phyloP scores from a whole-genome alignment of 2,113 vertebrate species.

The Oceanodroma tethys region DNA sequence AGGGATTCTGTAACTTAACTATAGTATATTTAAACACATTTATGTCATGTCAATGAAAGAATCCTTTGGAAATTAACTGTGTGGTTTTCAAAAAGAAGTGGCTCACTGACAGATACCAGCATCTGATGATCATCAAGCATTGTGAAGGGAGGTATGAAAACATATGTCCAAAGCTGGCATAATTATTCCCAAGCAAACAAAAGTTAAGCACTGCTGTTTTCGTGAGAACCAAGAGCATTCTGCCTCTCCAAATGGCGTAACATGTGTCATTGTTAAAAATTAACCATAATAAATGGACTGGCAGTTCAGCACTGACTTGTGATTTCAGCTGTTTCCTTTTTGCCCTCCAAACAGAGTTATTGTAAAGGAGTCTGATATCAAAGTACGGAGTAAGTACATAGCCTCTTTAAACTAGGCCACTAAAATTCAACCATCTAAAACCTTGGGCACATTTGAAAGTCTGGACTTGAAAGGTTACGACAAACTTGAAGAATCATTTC shows the following conservation, averaged over 20 bases:
- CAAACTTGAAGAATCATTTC: background rate
- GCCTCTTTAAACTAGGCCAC: background rate
- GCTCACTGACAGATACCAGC: background rate
- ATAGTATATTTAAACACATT: constrained; percentile 18
- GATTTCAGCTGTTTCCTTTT: background rate
- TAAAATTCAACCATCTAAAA: background rate
- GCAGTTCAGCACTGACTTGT: background rate
- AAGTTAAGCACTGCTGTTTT: background rate
- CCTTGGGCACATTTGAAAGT: background rate
- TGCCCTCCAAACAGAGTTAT: background rate
- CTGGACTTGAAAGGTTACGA: background rate
- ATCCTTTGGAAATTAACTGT: background rate
- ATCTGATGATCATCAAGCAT: background rate
- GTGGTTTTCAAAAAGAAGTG: background rate
- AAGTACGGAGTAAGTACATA: background rate
- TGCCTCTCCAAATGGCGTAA: background rate
- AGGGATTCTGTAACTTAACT: constrained; percentile 20
- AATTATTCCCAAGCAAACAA: background rate
- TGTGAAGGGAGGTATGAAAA: background rate
- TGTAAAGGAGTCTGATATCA: background rate
- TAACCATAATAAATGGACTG: background rate
- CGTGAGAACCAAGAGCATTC: background rate
- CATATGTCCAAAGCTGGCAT: fast-evolving
- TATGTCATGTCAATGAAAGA: background rate
- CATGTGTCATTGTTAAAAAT: background rate